phyloP scores from a whole-genome alignment of 2,797 vertebrate genomes.

The Natrix natrix region DNA sequence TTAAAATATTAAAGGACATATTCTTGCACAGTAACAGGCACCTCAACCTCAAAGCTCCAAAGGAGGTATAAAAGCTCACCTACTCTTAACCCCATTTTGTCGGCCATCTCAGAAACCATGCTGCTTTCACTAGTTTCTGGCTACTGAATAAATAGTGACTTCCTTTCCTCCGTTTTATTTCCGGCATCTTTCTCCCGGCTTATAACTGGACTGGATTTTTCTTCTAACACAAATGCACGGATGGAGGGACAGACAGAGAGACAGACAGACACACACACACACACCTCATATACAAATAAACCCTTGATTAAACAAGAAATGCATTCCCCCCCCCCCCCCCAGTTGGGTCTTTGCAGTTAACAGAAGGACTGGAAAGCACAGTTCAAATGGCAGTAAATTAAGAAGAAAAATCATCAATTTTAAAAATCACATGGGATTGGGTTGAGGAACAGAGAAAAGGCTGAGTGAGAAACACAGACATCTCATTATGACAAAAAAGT shows the following conservation, averaged over 20 bases:
- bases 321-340: slow-evolving; percentile 43
- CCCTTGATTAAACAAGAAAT: slow-evolving; percentile 63
- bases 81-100: not conserved
- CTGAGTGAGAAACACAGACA: slow-evolving; percentile 42
- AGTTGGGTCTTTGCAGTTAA: slow-evolving; percentile 26
- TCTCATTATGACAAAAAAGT: slow-evolving; percentile 36
- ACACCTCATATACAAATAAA: slow-evolving; percentile 27
- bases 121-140: not conserved
- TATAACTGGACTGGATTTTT: not conserved
- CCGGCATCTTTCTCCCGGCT: not conserved
- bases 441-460: slow-evolving; percentile 50
- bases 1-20: not conserved
- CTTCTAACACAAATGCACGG: not conserved
- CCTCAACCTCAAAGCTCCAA: not conserved
- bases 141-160: not conserved
- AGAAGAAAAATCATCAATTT: slow-evolving; percentile 65
- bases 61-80: not conserved
- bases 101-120: too few species aligned
- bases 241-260: not conserved
- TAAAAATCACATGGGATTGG: slow-evolving; percentile 49
- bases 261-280: not conserved
- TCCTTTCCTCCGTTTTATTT: not conserved
- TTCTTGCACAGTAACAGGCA: not conserved
- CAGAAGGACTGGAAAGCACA: slow-evolving; percentile 40
- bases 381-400: slow-evolving; percentile 62